Evolutionary conservation across 1,140 invertebrate species (phyloP).

Genomic region (Drosophila nebulosa): DNA sequence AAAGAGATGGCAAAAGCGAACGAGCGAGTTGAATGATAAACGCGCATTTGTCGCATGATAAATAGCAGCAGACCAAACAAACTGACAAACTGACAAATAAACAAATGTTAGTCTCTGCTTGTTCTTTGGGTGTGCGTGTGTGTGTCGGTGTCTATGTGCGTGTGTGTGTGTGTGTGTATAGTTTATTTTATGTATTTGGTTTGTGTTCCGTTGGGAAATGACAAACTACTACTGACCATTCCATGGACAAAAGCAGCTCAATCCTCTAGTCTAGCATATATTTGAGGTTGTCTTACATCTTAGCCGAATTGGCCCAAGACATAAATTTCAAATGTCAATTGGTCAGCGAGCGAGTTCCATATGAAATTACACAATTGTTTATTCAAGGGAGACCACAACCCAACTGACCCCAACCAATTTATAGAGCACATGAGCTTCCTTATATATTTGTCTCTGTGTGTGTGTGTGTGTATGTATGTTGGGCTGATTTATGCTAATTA

Average conservation of each 20-base stretch:
- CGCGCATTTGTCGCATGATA: constrained; percentile 74
- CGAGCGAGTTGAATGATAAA: constrained; percentile 60
- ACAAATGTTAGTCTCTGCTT: constrained; percentile 35
- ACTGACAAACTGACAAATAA: constrained; percentile 43
- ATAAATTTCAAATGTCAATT: constrained; percentile 66
- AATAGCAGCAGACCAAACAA: constrained; percentile 54
- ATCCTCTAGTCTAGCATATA: constrained; percentile 24
- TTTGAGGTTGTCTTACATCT: constrained; percentile 6
- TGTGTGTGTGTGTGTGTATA: neutral
- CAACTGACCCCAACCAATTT: constrained; percentile 15
- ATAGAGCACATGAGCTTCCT: neutral
- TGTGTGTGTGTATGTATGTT: constrained; percentile 20
- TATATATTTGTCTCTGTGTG: too few relatives aligned
- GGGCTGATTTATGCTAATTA: constrained; percentile 65
- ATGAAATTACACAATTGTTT: constrained; percentile 64
- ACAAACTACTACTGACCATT: neutral
- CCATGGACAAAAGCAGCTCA: constrained; percentile 30
- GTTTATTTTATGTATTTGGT: constrained; percentile 19
- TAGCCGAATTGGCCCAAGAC: constrained; percentile 21
- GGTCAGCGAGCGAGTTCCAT: constrained; percentile 39
- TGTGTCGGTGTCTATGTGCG: neutral
- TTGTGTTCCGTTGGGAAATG: constrained; percentile 33
- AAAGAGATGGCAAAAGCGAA: constrained; percentile 6
- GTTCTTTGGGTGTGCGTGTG: neutral
- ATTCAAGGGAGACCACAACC: constrained; percentile 11